A percentile compares a stretch with the other conserved stretches of the same genome.
Evolutionary conservation across 2,888 invertebrate genomes (phyloP).

Genomic region (Heteropelma amictum): DNA sequence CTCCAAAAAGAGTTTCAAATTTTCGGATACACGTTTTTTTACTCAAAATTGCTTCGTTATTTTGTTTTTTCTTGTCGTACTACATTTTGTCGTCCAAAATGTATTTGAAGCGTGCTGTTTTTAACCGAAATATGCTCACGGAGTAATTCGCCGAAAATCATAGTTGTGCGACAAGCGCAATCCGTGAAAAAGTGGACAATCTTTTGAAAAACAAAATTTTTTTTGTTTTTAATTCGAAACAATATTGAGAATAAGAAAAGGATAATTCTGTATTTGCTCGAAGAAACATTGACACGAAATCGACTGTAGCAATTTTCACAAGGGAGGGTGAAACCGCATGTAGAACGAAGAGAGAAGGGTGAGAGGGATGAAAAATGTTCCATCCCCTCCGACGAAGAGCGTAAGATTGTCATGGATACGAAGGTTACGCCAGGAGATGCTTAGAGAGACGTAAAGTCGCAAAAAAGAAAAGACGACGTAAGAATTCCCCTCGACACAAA

Average conservation of each 20-base stretch:
- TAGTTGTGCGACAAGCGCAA: too few species aligned
- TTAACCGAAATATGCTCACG: too few species aligned
- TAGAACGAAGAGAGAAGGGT: background rate
- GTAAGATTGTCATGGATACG: constrained; percentile 46
- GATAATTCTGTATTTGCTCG: background rate
- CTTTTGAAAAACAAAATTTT: background rate
- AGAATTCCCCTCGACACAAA: background rate
- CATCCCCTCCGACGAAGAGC: constrained; percentile 7
- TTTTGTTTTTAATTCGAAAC: background rate
- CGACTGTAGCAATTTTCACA: background rate
- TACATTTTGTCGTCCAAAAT: too few species aligned
- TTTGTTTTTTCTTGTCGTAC: too few species aligned
- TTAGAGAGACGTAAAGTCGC: background rate
- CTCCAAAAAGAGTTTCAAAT: too few species aligned
- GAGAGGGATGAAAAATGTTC: background rate
- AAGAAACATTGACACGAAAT: background rate
- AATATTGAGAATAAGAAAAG: background rate
- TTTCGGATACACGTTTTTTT: too few species aligned
- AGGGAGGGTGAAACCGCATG: background rate
- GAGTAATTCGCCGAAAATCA: too few species aligned
- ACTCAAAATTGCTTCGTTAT: too few species aligned
- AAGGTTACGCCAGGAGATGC: constrained; percentile 27
- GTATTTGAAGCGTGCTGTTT: too few species aligned
- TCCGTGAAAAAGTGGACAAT: too few species aligned
- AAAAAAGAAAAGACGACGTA: background rate